Conservation (phyloP, 2,113 vertebrate species). For the Nothobranchius furzeri region DNA sequence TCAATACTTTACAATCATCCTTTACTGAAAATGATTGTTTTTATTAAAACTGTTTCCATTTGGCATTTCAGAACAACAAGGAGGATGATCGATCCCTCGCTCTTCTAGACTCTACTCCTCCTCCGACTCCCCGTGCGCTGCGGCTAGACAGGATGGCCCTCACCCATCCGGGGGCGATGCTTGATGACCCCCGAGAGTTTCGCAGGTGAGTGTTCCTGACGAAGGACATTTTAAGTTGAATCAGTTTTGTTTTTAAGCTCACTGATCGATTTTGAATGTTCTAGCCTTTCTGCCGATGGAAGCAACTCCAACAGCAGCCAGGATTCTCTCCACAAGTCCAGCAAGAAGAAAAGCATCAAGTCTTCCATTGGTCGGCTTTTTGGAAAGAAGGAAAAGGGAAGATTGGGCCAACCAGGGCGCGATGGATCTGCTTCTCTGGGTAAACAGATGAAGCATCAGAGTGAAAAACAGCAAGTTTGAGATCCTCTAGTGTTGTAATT, state of each 20-base stretch:
- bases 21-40: no score
- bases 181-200: conserved; percentile 86
- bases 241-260: not conserved
- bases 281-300: conserved; percentile 82
- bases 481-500: not conserved
- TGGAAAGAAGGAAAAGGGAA: conserved; percentile 92
- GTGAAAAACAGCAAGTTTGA: not conserved
- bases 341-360: conserved; percentile 96
- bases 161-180: conserved; percentile 84
- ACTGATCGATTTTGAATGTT: not conserved
- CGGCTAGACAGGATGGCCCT: conserved; percentile 89
- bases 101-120: conserved; percentile 86
- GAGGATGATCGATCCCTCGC: conserved; percentile 87
- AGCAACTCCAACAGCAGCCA: conserved; percentile 84
- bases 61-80: conserved; percentile 81
- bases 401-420: conserved; percentile 85
- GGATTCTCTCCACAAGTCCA: conserved; percentile 91
- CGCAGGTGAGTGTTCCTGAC: conserved; percentile 78
- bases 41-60: not conserved
- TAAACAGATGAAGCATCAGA: conserved; percentile 54
- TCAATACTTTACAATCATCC: no score
- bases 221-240: no score
- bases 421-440: conserved; percentile 85
- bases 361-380: conserved; percentile 92
- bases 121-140: conserved; percentile 86